Base-by-base conservation (phyloP, 2,888 invertebrate species). In the Dasysyrphus albostriatus region DNA sequence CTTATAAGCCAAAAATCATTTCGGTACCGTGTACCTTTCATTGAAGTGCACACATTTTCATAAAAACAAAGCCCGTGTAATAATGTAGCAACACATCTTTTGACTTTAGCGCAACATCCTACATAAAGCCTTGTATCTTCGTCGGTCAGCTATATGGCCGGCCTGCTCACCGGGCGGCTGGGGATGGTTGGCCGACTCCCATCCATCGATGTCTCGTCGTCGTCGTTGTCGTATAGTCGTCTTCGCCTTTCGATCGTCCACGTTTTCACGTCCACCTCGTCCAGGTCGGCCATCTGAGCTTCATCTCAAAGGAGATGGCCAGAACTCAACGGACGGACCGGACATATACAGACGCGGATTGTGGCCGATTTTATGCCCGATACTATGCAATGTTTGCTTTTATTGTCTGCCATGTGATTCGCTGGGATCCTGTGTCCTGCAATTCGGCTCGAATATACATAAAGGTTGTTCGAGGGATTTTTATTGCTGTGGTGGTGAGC, bases 31-130 rank as follows among this genome's bases (percentile, higher is more conserved):
- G 87, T 79, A 83, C 87, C 83, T 75, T 79, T 87, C 87, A 87
- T 87, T 83, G 87, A 83, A 83, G 87, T 87, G 79, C 83, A 70
- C 87, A 87, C 87, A 87, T 87, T 87, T 87, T 87, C 87, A 83
- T 87, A 87, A 87, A 87, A 87, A 87, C 87, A 87, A 87, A 87
- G 87, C 87, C 87, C 87, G 78, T 87, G 87, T 87, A 87, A 87
- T 87, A 87, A 87, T 87, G 87, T 87, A 87, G 87, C 75, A 83
- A 87, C 87, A 87, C 69, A 87, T 87, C 87, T 87, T 87, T 87
- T 87, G 87, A 87, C 83, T 87, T 87, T 87, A 87, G 87, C 87
- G 87, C 70, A 83, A 87, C 87, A 87, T 72, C 83, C 83, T 83
- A 83, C 87, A 83, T 81, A 59, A 51, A 54, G 54, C 10, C 54